Percentiles rank a stretch among this genome's conserved stretches.
These are phyloP conservation scores for Nanorana parkeri DNA, from an alignment of 2,113 vertebrate genomes.

Conservation along the genomic window DNA sequence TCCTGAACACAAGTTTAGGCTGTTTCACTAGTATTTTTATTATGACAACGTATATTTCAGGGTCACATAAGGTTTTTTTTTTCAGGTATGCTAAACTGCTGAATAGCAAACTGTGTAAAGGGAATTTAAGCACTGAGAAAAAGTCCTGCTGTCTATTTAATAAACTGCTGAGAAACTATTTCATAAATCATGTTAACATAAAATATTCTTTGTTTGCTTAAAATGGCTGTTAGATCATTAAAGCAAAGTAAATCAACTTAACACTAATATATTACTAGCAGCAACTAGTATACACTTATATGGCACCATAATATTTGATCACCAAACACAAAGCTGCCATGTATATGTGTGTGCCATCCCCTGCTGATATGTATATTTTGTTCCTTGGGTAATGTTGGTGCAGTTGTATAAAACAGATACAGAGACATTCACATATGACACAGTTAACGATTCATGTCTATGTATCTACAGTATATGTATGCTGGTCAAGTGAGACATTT, in stretches of 20 bases:
- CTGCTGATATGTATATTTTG: no score
- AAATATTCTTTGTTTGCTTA: conserved; percentile 51
- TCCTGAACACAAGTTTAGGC: background rate
- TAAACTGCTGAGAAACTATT: conserved; percentile 52
- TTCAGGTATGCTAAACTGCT: background rate
- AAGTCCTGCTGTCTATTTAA: conserved; percentile 54
- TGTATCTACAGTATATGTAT: no score
- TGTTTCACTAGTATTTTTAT: background rate
- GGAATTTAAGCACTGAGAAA: conserved; percentile 48
- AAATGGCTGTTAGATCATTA: conserved; percentile 39
- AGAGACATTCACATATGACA: no score
- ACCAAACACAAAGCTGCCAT: no score
- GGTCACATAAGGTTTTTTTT: conserved; percentile 16
- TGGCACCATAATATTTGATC: no score
- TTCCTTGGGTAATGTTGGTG: no score
- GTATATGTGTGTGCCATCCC: no score
- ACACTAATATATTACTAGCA: no score
- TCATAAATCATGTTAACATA: conserved; percentile 51
- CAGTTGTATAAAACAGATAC: no score
- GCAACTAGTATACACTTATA: no score
- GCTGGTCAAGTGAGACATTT: no score
- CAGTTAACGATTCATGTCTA: no score
- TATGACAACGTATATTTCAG: conserved; percentile 34
- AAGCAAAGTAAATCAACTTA: conserved; percentile 39
- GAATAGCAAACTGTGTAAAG: conserved; percentile 46